Conservation (phyloP, 2,797 vertebrate species). For the Cossypha niveicapilla region DNA sequence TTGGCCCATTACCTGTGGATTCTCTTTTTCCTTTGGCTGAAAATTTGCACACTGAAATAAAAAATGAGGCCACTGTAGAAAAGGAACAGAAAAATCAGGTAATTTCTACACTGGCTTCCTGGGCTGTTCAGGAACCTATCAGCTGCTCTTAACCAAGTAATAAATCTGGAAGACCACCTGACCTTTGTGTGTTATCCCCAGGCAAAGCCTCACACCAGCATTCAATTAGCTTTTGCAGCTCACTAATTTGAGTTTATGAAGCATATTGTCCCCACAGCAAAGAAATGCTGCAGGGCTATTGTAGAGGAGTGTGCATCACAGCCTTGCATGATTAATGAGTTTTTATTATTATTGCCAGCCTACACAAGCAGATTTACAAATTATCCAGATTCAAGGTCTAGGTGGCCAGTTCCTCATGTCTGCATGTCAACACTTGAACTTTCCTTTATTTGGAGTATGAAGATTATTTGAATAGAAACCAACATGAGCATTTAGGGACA, state of each 20-base stretch:
- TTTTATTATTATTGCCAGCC: neutral
- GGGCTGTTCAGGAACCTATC: neutral
- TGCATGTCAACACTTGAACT: neutral
- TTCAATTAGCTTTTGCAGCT: conserved; percentile 37
- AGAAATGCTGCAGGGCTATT: conserved; percentile 23
- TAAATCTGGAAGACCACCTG: conserved; percentile 17
- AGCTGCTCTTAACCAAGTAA: neutral
- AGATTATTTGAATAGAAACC: neutral
- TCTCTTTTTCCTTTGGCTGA: neutral
- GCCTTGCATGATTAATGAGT: neutral
- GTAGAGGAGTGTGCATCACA: neutral
- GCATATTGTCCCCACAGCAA: conserved; percentile 22
- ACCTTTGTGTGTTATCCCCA: neutral
- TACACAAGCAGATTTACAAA: neutral
- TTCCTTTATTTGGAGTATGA: neutral
- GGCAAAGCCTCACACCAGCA: neutral
- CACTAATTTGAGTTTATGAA: conserved; percentile 56
- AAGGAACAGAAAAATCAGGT: neutral
- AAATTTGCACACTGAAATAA: neutral
- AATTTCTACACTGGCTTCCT: neutral
- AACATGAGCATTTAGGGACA: neutral
- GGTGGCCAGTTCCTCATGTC: neutral
- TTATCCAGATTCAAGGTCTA: neutral
- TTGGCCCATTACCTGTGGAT: neutral
- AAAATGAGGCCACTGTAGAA: neutral